phyloP scores from a whole-genome alignment of 2,888 invertebrate genomes.

The Leucozona laternaria region DNA sequence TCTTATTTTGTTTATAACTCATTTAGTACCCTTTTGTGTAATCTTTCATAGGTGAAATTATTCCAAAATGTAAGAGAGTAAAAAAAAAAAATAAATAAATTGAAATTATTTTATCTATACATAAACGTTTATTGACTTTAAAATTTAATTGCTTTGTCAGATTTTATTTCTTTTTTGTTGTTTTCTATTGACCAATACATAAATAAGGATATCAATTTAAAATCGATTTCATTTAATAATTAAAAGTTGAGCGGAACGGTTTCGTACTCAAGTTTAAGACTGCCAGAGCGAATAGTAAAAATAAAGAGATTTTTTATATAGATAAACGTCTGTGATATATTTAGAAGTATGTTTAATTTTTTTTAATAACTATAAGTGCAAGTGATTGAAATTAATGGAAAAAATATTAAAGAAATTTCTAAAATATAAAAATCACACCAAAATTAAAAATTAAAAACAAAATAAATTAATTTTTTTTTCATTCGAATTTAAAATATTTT shows the following conservation, averaged over 20 bases:
- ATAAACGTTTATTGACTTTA: slow-evolving; percentile 40
- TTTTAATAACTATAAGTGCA: background rate
- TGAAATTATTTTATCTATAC: slow-evolving; percentile 29
- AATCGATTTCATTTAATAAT: slow-evolving; percentile 63
- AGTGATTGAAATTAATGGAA: slow-evolving; percentile 20
- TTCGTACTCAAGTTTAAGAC: background rate
- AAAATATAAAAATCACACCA: slow-evolving; percentile 38
- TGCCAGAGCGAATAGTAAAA: background rate
- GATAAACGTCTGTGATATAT: slow-evolving; percentile 17
- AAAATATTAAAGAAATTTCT: slow-evolving; percentile 25
- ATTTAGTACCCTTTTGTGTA: slow-evolving; percentile 34
- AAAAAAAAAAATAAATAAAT: background rate
- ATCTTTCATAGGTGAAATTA: slow-evolving; percentile 19
- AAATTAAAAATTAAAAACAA: slow-evolving; percentile 4
- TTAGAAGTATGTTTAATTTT: slow-evolving; percentile 2
- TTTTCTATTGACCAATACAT: slow-evolving; percentile 42
- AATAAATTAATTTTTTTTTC: background rate
- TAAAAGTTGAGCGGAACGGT: slow-evolving; percentile 25
- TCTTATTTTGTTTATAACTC: slow-evolving; percentile 26
- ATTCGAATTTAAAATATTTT: background rate
- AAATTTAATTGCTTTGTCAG: slow-evolving; percentile 58
- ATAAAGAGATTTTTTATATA: background rate
- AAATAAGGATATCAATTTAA: slow-evolving; percentile 62
- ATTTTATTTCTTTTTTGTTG: slow-evolving; percentile 27
- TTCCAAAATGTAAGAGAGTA: slow-evolving; percentile 4